Conservation (phyloP, 2,888 invertebrate species). For the Pogonocherus hispidulus region DNA sequence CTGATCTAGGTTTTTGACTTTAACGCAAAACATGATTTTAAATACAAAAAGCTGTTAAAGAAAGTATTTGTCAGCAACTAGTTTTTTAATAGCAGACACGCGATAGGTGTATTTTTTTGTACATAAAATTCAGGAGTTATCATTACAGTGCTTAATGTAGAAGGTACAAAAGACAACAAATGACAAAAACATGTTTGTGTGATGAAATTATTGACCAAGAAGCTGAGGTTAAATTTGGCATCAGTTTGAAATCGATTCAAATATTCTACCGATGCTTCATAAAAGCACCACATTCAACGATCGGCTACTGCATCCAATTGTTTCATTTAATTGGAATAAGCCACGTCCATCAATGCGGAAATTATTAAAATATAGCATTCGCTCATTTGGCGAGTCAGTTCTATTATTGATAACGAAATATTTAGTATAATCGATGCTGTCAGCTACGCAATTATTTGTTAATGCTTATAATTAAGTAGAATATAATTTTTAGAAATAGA, state of each 20-base stretch:
- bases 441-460: not conserved
- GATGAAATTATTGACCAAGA: too few relatives aligned
- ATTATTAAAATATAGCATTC: conserved; percentile 9
- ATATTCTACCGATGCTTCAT: not conserved
- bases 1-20: too few relatives aligned
- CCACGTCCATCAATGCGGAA: conserved; percentile 25
- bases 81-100: too few relatives aligned
- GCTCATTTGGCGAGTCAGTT: not conserved
- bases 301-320: conserved; percentile 27
- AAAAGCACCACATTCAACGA: conserved; percentile 18
- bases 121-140: too few relatives aligned
- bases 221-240: not conserved
- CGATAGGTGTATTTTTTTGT: too few relatives aligned
- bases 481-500: too few relatives aligned
- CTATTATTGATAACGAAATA: conserved; percentile 19
- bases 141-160: too few relatives aligned
- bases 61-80: too few relatives aligned
- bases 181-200: too few relatives aligned
- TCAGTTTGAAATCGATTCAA: not conserved
- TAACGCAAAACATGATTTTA: too few relatives aligned
- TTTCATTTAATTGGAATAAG: conserved; percentile 33
- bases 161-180: too few relatives aligned
- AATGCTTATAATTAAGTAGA: not conserved
- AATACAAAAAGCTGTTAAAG: too few relatives aligned
- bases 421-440: not conserved